Evolutionary conservation across 2,797 vertebrate genomes (phyloP).

Genomic region (Gallirallus australis): DNA sequence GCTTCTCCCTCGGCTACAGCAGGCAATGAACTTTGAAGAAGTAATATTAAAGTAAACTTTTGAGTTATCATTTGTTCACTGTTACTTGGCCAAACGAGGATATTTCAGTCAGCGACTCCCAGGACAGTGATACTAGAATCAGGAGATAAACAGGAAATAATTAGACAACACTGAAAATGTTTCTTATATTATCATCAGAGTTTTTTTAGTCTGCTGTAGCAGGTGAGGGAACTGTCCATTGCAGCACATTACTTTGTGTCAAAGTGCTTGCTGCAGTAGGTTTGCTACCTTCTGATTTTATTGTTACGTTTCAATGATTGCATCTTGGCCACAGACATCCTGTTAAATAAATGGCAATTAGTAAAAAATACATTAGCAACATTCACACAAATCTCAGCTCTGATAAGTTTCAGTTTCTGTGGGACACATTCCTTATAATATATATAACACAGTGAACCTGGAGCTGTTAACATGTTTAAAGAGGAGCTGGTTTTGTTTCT

Average conservation of each 20-base stretch:
- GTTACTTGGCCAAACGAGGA: neutral
- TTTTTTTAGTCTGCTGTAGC: neutral
- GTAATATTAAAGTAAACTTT: neutral
- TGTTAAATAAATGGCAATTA: neutral
- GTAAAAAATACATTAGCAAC: neutral
- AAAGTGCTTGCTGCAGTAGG: neutral
- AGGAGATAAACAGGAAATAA: neutral
- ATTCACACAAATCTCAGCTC: neutral
- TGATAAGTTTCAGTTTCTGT: neutral
- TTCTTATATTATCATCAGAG: neutral
- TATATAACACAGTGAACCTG: neutral
- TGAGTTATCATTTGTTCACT: neutral
- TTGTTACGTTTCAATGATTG: neutral
- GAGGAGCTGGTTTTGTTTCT: neutral
- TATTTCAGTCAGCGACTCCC: neutral
- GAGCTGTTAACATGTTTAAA: neutral
- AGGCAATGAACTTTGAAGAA: neutral
- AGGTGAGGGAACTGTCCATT: neutral
- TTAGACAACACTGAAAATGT: neutral
- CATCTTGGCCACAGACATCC: neutral
- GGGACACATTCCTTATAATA: neutral
- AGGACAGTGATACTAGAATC: neutral
- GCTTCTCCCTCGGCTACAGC: neutral
- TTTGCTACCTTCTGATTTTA: neutral
- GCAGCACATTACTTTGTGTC: neutral